Percentiles rank a stretch among this genome's conserved stretches.
Evolutionary conservation across 2,797 vertebrate species (phyloP).

Genomic region (Gephyroberyx darwinii): DNA sequence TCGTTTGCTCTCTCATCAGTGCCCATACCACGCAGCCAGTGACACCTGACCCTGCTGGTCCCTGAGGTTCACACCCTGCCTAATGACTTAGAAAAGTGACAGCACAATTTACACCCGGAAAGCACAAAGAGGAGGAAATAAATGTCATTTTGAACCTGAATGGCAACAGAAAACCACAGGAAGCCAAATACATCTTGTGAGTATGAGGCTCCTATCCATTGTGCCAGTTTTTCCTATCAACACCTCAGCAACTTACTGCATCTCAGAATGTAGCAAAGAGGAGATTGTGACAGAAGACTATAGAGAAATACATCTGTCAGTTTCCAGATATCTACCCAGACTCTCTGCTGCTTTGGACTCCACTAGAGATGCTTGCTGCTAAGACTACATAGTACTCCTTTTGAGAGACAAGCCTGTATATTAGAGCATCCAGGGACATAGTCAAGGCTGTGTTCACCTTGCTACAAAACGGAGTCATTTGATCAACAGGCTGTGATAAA

Average conservation of each 20-base stretch:
- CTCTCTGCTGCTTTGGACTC: not conserved
- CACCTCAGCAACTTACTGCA: constrained; percentile 30
- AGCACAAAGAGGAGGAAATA: constrained; percentile 14
- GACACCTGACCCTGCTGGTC: constrained; percentile 59
- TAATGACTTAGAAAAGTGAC: constrained; percentile 63
- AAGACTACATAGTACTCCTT: not conserved
- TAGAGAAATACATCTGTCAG: not conserved
- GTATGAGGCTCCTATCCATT: constrained; percentile 5
- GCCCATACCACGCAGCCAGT: constrained; percentile 41
- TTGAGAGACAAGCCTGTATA: not conserved
- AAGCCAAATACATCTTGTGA: constrained; percentile 23
- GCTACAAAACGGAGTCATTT: not conserved
- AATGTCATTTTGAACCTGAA: constrained; percentile 36
- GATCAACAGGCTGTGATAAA: not conserved
- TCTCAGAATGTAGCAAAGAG: constrained; percentile 20
- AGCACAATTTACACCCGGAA: constrained; percentile 35
- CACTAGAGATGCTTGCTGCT: not conserved
- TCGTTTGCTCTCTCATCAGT: constrained; percentile 35
- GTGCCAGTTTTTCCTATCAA: constrained; percentile 32
- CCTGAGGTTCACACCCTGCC: constrained; percentile 37
- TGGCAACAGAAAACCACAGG: constrained; percentile 25
- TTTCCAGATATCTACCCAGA: not conserved
- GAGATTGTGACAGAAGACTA: constrained; percentile 6
- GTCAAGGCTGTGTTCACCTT: not conserved
- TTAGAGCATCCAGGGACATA: not conserved